Evolutionary conservation across 2,888 invertebrate genomes (phyloP).

Genomic region (Lithophane leautieri): DNA sequence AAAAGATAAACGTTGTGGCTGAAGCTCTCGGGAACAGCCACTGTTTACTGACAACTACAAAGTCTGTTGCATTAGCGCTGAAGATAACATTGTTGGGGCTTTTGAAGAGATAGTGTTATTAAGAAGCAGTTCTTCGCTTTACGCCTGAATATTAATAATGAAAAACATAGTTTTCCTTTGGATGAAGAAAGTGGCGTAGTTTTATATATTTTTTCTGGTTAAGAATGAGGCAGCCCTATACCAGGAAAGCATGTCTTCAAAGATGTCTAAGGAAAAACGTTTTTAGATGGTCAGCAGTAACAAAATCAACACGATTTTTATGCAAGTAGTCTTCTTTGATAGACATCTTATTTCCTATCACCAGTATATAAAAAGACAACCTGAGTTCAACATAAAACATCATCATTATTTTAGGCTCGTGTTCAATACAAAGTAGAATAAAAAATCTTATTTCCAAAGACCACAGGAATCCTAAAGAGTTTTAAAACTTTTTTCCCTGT

Average conservation of each 20-base stretch:
- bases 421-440: background rate
- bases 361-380: background rate
- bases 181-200: background rate
- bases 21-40: slow-evolving; percentile 7
- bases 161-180: background rate
- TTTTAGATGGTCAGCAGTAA: background rate
- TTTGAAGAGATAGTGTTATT: slow-evolving; percentile 14
- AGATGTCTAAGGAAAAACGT: background rate
- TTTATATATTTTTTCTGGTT: background rate
- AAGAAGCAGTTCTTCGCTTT: slow-evolving; percentile 9
- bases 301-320: background rate
- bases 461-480: slow-evolving; percentile 34
- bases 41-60: slow-evolving; percentile 50
- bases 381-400: background rate
- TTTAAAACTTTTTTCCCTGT: slow-evolving; percentile 49
- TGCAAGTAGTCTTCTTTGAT: background rate
- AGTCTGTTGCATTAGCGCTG: slow-evolving; percentile 41
- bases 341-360: background rate
- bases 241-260: background rate
- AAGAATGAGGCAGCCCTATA: background rate
- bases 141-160: slow-evolving; percentile 7
- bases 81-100: slow-evolving; percentile 49
- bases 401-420: background rate
- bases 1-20: slow-evolving; percentile 49
- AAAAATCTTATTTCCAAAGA: slow-evolving; percentile 18